These are phyloP conservation scores for Lochmaea capreae DNA, from an alignment of 2,888 invertebrate species.

Conservation along the genomic window DNA sequence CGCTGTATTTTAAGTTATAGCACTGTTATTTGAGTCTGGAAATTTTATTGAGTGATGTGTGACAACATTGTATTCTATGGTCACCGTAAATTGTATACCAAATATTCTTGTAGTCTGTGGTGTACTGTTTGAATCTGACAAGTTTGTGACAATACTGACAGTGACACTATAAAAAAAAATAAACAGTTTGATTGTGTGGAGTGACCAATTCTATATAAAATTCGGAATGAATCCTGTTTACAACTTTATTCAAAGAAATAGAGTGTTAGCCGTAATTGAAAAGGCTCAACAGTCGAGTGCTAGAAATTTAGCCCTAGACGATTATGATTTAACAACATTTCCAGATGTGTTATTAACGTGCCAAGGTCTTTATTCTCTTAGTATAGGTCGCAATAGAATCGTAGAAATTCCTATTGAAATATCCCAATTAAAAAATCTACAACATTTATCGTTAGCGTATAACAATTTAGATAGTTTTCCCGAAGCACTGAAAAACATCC, in stretches of 20 bases:
- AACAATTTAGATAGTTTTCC: constrained; percentile 74
- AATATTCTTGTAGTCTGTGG: neutral
- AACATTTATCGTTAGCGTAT: constrained; percentile 74
- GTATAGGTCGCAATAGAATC: constrained; percentile 75
- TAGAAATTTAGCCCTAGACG: constrained; percentile 72
- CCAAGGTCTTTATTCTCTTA: constrained; percentile 71
- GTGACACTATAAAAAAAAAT: constrained; percentile 25
- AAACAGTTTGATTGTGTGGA: neutral
- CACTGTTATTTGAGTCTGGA: no score
- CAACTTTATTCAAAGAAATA: constrained; percentile 77
- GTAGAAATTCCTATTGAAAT: constrained; percentile 68
- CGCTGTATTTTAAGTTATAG: no score
- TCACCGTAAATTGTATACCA: no score
- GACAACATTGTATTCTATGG: no score
- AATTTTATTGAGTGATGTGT: no score
- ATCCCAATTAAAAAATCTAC: constrained; percentile 69
- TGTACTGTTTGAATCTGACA: neutral
- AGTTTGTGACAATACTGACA: constrained; percentile 1
- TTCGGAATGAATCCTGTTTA: constrained; percentile 72
- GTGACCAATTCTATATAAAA: neutral
- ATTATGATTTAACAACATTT: constrained; percentile 73
- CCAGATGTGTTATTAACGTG: constrained; percentile 71
- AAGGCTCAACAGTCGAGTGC: constrained; percentile 72
- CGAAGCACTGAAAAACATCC: constrained; percentile 70
- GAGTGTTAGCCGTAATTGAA: constrained; percentile 76